phyloP scores from a whole-genome alignment of 2,888 invertebrate species.

The Tipula confusa region DNA sequence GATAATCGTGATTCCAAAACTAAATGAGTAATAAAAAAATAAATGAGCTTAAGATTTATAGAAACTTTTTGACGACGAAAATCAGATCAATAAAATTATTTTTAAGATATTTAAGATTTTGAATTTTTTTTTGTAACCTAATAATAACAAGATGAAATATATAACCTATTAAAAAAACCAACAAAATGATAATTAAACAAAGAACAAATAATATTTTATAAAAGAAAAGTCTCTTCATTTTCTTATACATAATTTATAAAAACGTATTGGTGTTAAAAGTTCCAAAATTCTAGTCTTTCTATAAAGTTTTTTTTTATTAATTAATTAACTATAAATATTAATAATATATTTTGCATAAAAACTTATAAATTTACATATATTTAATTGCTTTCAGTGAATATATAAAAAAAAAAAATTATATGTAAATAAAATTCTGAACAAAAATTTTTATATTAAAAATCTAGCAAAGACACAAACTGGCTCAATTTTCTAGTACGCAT shows the following conservation, averaged over 20 bases:
- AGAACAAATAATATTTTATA: neutral
- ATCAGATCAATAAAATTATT: slow-evolving; percentile 8
- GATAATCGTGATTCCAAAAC: neutral
- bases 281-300: neutral
- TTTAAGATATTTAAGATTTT: neutral
- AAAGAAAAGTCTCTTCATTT: neutral
- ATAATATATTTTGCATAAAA: neutral
- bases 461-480: neutral
- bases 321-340: neutral
- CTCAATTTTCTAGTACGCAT: neutral
- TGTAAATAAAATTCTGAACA: neutral
- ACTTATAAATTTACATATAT: neutral
- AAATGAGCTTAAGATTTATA: neutral
- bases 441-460: neutral
- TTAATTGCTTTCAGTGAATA: neutral
- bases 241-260: neutral
- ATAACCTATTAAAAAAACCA: neutral
- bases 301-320: neutral
- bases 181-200: neutral
- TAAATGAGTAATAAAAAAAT: neutral
- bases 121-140: neutral
- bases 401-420: neutral
- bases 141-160: neutral
- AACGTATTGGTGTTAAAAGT: neutral
- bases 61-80: neutral